phyloP scores from a whole-genome alignment of 2,113 vertebrate species.

The Lates calcarifer region DNA sequence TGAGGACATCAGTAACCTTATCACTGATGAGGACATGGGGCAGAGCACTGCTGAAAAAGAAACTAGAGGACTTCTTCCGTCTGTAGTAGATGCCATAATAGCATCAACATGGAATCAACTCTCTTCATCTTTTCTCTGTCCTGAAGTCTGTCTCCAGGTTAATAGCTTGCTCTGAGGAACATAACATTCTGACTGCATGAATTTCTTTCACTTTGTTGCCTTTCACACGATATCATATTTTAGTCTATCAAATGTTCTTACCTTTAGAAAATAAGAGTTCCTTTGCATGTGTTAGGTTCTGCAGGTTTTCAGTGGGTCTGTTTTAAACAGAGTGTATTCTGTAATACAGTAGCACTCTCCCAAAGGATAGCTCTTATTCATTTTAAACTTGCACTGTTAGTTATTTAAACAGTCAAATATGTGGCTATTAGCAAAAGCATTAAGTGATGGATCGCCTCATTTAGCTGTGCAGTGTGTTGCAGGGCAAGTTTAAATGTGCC shows the following conservation, averaged over 20 bases:
- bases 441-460: constrained; percentile 55
- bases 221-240: not conserved
- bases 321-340: not conserved
- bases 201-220: not conserved
- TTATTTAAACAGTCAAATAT: constrained; percentile 52
- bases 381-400: constrained; percentile 35
- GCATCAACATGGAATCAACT: not conserved
- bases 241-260: not conserved
- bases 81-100: not conserved
- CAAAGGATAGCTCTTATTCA: constrained; percentile 18
- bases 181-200: not conserved
- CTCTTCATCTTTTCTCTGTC: not conserved
- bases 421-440: constrained; percentile 34
- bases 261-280: not conserved
- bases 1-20: constrained; percentile 59
- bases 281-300: not conserved
- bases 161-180: not conserved
- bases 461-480: constrained; percentile 36
- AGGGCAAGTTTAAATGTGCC: constrained; percentile 39
- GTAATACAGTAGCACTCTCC: not conserved
- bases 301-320: not conserved
- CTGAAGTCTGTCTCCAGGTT: not conserved
- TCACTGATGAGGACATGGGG: constrained; percentile 38
- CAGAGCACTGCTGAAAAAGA: constrained; percentile 7
- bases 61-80: constrained; percentile 8